Percentiles rank a stretch among this genome's conserved stretches.
These are phyloP conservation scores for Orchestes rusci DNA, from an alignment of 2,888 invertebrate genomes.

Conservation along the genomic window DNA sequence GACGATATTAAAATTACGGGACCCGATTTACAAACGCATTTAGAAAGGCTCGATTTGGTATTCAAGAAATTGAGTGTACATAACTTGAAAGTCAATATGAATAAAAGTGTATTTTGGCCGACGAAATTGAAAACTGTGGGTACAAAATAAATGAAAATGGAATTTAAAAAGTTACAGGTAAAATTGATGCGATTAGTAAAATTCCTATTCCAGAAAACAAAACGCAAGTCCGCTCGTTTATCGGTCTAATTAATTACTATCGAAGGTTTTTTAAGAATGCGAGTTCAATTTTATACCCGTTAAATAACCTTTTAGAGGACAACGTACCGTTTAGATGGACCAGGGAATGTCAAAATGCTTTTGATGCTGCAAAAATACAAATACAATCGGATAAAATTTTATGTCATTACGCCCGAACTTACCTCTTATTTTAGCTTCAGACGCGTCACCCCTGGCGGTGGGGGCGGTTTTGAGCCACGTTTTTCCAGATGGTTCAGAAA, in stretches of 20 bases:
- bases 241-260: no score
- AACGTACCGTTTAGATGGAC: constrained; percentile 1
- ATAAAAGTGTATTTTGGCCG: neutral
- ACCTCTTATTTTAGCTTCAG: constrained; percentile 1
- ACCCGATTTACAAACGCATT: no score
- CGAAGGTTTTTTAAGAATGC: no score
- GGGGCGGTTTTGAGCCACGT: constrained; percentile 19
- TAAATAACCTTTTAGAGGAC: neutral
- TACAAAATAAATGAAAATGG: neutral
- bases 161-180: neutral
- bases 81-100: neutral
- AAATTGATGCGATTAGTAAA: constrained; percentile 16
- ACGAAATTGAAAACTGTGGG: constrained; percentile 2
- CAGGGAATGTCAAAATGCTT: neutral
- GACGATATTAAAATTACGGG: no score
- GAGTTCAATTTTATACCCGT: neutral
- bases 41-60: no score
- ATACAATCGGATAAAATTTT: neutral
- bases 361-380: neutral
- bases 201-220: constrained; percentile 12
- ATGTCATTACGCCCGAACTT: neutral
- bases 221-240: constrained; percentile 15
- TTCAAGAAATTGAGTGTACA: constrained; percentile 14
- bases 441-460: neutral
- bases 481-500: constrained; percentile 18